Percentiles rank a stretch among this genome's conserved stretches.
Conservation (phyloP, 1,140 invertebrate genomes). For the Aphaenogaster rudis region DNA sequence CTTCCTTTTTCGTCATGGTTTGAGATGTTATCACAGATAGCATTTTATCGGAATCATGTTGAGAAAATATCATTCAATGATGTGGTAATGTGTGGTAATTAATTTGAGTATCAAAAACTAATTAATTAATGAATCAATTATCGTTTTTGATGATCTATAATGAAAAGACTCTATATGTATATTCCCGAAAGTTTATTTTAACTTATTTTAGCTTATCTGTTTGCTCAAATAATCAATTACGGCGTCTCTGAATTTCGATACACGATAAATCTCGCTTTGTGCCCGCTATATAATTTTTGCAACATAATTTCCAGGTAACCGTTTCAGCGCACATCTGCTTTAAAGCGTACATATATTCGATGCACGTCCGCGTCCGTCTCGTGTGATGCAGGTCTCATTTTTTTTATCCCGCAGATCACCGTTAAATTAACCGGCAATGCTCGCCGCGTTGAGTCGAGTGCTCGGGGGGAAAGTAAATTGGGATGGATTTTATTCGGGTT, state of each 20-base stretch:
- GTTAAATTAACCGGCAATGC: slow-evolving; percentile 47
- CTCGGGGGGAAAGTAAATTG: slow-evolving; percentile 22
- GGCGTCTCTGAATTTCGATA: neutral
- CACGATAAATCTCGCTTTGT: neutral
- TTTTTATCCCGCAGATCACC: neutral
- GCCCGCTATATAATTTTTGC: neutral
- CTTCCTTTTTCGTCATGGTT: neutral
- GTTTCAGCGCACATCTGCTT: neutral
- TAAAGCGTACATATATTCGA: neutral
- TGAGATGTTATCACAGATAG: neutral
- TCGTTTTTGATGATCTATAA: neutral
- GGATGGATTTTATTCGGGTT: slow-evolving; percentile 22
- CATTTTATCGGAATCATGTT: neutral
- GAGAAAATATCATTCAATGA: neutral
- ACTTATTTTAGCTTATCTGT: neutral
- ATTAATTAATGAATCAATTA: slow-evolving; percentile 29
- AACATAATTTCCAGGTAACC: slow-evolving; percentile 4
- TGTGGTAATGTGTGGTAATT: neutral
- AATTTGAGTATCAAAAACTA: neutral
- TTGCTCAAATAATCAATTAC: slow-evolving; percentile 8
- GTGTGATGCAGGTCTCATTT: slow-evolving; percentile 17
- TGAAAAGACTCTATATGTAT: neutral
- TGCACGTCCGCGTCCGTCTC: neutral
- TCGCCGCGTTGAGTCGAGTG: neutral
- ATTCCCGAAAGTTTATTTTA: neutral